Evolutionary conservation across 35 echinoderm and acorn worm genomes (phyloP), one percentile per base, ranked within the genome.

Genomic region (Acanthaster planci): DNA sequence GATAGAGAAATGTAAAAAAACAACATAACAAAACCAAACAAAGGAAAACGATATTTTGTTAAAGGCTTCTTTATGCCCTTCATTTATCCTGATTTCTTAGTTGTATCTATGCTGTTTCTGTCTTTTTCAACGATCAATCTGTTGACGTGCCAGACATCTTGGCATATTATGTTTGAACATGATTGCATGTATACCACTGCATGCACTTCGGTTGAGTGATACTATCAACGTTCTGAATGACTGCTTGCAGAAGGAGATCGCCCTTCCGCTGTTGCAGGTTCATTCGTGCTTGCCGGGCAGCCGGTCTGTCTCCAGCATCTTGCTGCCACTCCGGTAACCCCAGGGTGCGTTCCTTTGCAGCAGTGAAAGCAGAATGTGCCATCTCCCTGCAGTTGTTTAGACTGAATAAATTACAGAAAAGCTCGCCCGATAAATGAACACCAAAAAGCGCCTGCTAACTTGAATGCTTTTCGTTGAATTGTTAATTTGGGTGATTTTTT

Each of bases 311-410:
- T 57, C 55, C 22, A 22, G 22, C 22, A 14, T 57, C 22, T 22
- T 57, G 14, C 55, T 57, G 55, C 55, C 55, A 57, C 22, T 57
- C 55, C 55, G 55, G 55, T 15, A 14, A 57, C 22, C 14, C 55
- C 55, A 57, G 55, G 55, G 14, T 22, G 14, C 55, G 14, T 22
- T 22, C 14, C 14, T 15, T 22, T 14, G 55, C 55, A 57, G 55
- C 55, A 14, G 14, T 57, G 55, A 57, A 57, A 15, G 55, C 55
- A 14, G 22, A 15, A 57, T 57, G 55, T 57, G 55, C 55, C 55
- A 57, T 57, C 55, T 57, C 55, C 14, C 14, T 57, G 55, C 55
- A 57, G 55, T 57, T 57, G n/a, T n/a, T n/a, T n/a, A n/a, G n/a
- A n/a, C n/a, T n/a, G n/a, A n/a, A n/a, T n/a, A n/a, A n/a, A n/a